These are phyloP conservation scores for Sebastes vulpes DNA, from an alignment of 2,797 vertebrate genomes.

Conservation along the genomic window DNA sequence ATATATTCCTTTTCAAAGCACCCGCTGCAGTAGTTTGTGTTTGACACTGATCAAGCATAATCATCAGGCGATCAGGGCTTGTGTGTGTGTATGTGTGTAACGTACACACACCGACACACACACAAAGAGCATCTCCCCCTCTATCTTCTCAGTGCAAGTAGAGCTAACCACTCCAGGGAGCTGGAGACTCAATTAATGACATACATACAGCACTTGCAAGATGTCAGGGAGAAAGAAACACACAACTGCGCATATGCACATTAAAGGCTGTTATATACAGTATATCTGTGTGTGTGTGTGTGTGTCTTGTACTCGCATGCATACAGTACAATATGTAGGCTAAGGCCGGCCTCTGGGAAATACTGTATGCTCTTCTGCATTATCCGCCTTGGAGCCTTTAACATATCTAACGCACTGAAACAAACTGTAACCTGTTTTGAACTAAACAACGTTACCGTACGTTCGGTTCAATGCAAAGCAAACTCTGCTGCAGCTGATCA, in stretches of 20 bases:
- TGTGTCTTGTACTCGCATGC: slow-evolving; percentile 3
- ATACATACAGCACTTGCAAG: slow-evolving; percentile 78
- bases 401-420: background rate
- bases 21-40: slow-evolving; percentile 77
- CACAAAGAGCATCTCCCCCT: slow-evolving; percentile 61
- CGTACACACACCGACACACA: slow-evolving; percentile 35
- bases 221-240: slow-evolving; percentile 75
- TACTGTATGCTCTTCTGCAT: slow-evolving; percentile 17
- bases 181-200: slow-evolving; percentile 84
- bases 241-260: slow-evolving; percentile 70
- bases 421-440: slow-evolving; percentile 11
- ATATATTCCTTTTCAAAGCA: slow-evolving; percentile 81
- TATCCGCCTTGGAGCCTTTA: slow-evolving; percentile 21
- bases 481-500: background rate
- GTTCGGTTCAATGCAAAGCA: background rate
- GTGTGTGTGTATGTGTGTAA: slow-evolving; percentile 37
- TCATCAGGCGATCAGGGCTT: slow-evolving; percentile 73
- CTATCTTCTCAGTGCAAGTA: slow-evolving; percentile 67
- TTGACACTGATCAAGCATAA: slow-evolving; percentile 86
- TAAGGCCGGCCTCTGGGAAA: slow-evolving; percentile 56
- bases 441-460: background rate
- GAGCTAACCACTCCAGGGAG: slow-evolving; percentile 82
- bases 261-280: slow-evolving; percentile 63
- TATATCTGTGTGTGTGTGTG: background rate
- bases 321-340: slow-evolving; percentile 49